Evolutionary conservation across 2,888 invertebrate genomes (phyloP).

Genomic region (Epinotia ramella): DNA sequence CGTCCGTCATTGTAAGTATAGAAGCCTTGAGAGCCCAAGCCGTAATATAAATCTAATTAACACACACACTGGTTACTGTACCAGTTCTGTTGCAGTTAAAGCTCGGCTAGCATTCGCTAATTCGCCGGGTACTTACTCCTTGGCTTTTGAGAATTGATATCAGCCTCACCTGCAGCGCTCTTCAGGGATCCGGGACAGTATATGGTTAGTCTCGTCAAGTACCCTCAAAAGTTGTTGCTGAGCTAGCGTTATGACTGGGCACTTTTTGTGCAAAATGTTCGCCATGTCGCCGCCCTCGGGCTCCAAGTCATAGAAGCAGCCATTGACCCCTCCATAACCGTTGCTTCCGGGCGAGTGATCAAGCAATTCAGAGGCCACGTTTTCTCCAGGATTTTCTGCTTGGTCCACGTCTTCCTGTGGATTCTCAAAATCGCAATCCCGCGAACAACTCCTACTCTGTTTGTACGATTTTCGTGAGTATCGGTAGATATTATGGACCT

Average conservation of each 20-base stretch:
- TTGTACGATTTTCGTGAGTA: slow-evolving; percentile 74
- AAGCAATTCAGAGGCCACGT: not conserved
- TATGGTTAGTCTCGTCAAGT: slow-evolving; percentile 71
- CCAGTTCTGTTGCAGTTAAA: too few relatives aligned
- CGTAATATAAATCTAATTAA: too few relatives aligned
- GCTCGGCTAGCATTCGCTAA: too few relatives aligned
- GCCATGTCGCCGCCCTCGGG: slow-evolving; percentile 70
- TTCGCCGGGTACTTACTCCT: too few relatives aligned
- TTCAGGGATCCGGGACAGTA: slow-evolving; percentile 65
- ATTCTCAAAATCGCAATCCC: slow-evolving; percentile 56
- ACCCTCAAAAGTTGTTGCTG: slow-evolving; percentile 72
- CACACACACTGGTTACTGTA: too few relatives aligned
- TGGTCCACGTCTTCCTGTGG: slow-evolving; percentile 56
- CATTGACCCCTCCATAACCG: slow-evolving; percentile 47
- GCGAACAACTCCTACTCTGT: slow-evolving; percentile 58
- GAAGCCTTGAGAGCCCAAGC: too few relatives aligned
- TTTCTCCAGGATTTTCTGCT: slow-evolving; percentile 5
- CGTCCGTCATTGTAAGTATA: too few relatives aligned
- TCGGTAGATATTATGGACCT: slow-evolving; percentile 70
- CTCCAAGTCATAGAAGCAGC: slow-evolving; percentile 69
- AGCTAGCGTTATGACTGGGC: slow-evolving; percentile 74
- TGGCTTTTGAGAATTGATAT: not conserved
- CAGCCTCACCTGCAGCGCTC: slow-evolving; percentile 66
- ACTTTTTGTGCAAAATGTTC: slow-evolving; percentile 76
- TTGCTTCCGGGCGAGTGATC: slow-evolving; percentile 61